These are phyloP conservation scores for Campoplex nolae DNA, from an alignment of 2,888 invertebrate genomes.

Conservation along the genomic window DNA sequence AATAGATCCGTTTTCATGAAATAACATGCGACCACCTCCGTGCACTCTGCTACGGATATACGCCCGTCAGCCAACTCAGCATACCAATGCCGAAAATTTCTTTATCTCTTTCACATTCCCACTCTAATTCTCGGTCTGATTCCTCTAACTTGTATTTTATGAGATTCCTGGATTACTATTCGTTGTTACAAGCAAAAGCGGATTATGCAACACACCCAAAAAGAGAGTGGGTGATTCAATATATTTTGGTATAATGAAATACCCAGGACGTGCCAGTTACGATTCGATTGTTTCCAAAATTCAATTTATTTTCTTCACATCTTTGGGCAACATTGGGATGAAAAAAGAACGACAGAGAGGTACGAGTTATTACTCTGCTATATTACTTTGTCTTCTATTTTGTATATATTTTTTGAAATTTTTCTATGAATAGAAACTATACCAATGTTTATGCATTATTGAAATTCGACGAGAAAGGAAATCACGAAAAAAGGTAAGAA, in stretches of 20 bases:
- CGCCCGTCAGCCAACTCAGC: conserved; percentile 78
- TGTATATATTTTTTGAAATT: background rate
- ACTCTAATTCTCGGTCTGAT: conserved; percentile 43
- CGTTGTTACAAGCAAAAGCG: conserved; percentile 43
- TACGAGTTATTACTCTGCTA: background rate
- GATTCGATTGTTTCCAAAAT: conserved; percentile 29
- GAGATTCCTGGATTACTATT: background rate
- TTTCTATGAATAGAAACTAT: background rate
- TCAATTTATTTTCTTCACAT: conserved; percentile 1
- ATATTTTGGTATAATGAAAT: conserved; percentile 50
- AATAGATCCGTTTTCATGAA: conserved; percentile 83
- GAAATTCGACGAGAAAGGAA: background rate
- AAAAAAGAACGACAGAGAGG: background rate
- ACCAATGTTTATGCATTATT: background rate
- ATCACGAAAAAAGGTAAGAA: too few relatives aligned
- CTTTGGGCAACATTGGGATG: background rate
- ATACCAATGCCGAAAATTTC: conserved; percentile 78
- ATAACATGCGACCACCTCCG: conserved; percentile 78
- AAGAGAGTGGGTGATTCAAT: conserved; percentile 35
- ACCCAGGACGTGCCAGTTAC: conserved; percentile 4
- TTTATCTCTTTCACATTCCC: conserved; percentile 65
- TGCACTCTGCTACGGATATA: conserved; percentile 78
- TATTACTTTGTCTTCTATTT: background rate
- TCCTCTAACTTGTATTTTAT: conserved; percentile 38
- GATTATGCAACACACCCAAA: conserved; percentile 61